A percentile compares a stretch with the other conserved stretches of the same genome.
These are phyloP conservation scores for Grammomys dolichurus DNA, from an alignment of 2,113 vertebrate genomes.

Conservation along the genomic window DNA sequence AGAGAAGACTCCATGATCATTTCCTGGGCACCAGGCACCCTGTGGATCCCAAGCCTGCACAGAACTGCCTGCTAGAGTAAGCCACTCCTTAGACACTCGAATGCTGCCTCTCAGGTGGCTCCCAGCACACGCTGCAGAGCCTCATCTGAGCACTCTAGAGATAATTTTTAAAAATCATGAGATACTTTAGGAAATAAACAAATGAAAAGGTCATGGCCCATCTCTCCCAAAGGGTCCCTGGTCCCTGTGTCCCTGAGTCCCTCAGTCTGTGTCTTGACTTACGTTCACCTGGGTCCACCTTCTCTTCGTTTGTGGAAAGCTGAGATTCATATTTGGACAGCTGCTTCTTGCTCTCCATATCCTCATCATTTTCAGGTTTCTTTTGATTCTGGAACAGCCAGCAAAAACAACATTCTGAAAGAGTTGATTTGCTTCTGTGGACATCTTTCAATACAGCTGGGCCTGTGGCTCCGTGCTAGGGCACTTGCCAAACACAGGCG, in stretches of 20 bases:
- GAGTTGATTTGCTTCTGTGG: neutral
- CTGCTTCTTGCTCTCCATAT: conserved; percentile 91
- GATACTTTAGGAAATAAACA: neutral
- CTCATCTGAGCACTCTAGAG: neutral
- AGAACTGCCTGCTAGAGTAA: neutral
- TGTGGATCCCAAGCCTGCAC: neutral
- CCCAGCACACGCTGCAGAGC: neutral
- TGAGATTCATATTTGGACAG: conserved; percentile 85
- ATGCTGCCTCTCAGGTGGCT: neutral
- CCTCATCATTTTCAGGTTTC: conserved; percentile 92
- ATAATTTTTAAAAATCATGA: neutral
- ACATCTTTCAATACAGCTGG: conserved; percentile 17
- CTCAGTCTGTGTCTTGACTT: conserved; percentile 72
- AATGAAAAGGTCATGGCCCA: neutral
- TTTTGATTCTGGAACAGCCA: conserved; percentile 90
- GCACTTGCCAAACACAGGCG: neutral
- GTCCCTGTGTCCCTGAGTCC: neutral
- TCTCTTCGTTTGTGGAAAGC: conserved; percentile 91
- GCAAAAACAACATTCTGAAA: conserved; percentile 73
- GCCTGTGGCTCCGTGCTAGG: neutral
- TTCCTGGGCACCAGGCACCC: neutral
- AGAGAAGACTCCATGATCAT: neutral
- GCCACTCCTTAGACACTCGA: neutral
- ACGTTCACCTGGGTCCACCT: conserved; percentile 92
- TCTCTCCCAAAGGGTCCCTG: neutral